A percentile compares a stretch with the other conserved stretches of the same genome.
Conservation (phyloP, 35 echinoderm and acorn worm genomes). For the Holothuria glaberrima region DNA sequence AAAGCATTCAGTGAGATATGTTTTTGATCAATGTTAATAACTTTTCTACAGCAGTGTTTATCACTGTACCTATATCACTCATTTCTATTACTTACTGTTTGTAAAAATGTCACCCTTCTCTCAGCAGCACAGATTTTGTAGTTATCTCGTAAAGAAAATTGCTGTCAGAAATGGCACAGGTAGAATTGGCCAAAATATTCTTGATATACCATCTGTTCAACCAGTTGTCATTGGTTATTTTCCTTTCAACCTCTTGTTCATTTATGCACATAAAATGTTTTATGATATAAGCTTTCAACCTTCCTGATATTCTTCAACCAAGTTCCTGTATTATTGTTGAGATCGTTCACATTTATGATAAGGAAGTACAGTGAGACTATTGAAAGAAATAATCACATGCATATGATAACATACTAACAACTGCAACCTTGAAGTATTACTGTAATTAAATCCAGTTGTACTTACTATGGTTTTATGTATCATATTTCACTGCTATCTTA, state of each 20-base stretch:
- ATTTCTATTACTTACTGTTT: neutral
- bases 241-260: neutral
- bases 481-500: too few relatives aligned
- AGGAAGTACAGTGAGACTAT: too few relatives aligned
- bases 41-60: neutral
- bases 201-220: neutral
- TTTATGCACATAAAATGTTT: too few relatives aligned
- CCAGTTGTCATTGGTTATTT: neutral
- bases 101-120: neutral
- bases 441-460: too few relatives aligned
- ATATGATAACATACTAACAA: too few relatives aligned
- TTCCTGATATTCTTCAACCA: too few relatives aligned
- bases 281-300: too few relatives aligned
- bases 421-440: too few relatives aligned
- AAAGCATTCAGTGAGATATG: neutral
- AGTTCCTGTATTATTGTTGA: too few relatives aligned
- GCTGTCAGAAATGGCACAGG: neutral
- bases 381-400: too few relatives aligned
- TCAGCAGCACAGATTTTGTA: neutral
- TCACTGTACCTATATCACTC: neutral
- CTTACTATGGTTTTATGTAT: too few relatives aligned
- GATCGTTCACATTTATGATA: too few relatives aligned
- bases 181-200: neutral
- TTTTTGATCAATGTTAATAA: neutral
- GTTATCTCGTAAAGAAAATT: neutral